A percentile compares a stretch with the other conserved stretches of the same genome.
Evolutionary conservation across 2,113 vertebrate species (phyloP).

Genomic region (Oostethus manadensis): DNA sequence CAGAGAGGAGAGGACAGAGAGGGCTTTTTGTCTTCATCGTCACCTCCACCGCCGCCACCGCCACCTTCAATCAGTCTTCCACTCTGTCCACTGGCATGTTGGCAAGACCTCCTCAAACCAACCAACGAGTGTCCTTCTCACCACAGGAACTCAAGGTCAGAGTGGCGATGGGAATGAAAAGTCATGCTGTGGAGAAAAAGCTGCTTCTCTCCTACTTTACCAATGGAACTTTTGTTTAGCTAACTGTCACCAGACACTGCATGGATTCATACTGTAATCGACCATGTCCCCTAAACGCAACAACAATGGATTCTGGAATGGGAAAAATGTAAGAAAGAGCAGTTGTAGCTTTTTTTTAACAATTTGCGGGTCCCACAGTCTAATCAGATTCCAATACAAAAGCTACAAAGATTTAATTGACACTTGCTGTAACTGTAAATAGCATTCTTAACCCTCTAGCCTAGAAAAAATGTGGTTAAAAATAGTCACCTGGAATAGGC

Average conservation of each 20-base stretch:
- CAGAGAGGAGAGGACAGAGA: slow-evolving; percentile 37
- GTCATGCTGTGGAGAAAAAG: slow-evolving; percentile 16
- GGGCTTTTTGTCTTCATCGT: slow-evolving; percentile 33
- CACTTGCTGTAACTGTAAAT: no score
- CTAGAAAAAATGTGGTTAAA: no score
- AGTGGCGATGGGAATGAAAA: slow-evolving; percentile 7
- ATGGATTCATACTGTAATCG: background rate
- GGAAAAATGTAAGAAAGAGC: background rate
- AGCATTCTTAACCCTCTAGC: no score
- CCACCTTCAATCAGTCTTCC: slow-evolving; percentile 39
- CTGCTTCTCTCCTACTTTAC: background rate
- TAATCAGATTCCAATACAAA: no score
- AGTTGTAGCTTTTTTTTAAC: background rate
- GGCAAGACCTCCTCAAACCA: slow-evolving; percentile 14
- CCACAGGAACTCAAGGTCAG: slow-evolving; percentile 22
- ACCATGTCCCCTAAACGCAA: background rate
- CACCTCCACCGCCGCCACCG: slow-evolving; percentile 25
- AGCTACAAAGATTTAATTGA: no score
- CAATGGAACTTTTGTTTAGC: slow-evolving; percentile 4
- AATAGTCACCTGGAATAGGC: no score
- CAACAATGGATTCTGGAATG: background rate
- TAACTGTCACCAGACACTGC: background rate
- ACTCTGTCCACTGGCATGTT: slow-evolving; percentile 35
- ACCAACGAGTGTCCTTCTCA: slow-evolving; percentile 27
- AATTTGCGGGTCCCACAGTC: no score